Conservation (phyloP, 1,140 invertebrate species). For the Halesus radiatus region DNA sequence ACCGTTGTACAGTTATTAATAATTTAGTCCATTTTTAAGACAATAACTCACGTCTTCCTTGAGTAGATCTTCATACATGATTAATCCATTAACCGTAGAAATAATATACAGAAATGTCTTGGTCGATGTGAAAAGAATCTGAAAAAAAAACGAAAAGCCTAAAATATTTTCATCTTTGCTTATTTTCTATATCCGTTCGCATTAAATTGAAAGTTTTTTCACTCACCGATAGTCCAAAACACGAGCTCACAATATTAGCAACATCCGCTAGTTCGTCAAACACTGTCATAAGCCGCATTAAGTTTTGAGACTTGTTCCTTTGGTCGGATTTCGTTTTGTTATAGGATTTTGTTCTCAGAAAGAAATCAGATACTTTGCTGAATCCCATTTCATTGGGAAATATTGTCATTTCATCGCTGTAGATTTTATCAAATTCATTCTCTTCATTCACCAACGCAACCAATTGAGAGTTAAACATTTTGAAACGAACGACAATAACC, state of each 20-base stretch:
- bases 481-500: constrained; percentile 46
- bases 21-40: not conserved
- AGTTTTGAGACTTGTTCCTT: constrained; percentile 18
- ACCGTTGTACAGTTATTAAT: not conserved
- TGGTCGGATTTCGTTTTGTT: not conserved
- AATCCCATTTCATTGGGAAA: not conserved
- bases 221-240: constrained; percentile 49
- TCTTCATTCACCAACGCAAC: constrained; percentile 8
- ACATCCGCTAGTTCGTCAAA: constrained; percentile 49
- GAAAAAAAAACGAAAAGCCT: constrained; percentile 4
- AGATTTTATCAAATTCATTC: not conserved
- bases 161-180: not conserved
- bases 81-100: constrained; percentile 49
- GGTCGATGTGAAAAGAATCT: constrained; percentile 46
- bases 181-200: not conserved
- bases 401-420: not conserved
- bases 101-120: constrained; percentile 49
- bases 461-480: constrained; percentile 46
- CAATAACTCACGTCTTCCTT: constrained; percentile 40
- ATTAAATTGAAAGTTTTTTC: not conserved
- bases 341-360: not conserved
- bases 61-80: constrained; percentile 46
- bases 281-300: constrained; percentile 48
- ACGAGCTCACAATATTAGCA: constrained; percentile 47
- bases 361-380: not conserved